These are phyloP conservation scores for Drosophila parthenogenetica DNA, from an alignment of 2,888 invertebrate species.

Conservation along the genomic window DNA sequence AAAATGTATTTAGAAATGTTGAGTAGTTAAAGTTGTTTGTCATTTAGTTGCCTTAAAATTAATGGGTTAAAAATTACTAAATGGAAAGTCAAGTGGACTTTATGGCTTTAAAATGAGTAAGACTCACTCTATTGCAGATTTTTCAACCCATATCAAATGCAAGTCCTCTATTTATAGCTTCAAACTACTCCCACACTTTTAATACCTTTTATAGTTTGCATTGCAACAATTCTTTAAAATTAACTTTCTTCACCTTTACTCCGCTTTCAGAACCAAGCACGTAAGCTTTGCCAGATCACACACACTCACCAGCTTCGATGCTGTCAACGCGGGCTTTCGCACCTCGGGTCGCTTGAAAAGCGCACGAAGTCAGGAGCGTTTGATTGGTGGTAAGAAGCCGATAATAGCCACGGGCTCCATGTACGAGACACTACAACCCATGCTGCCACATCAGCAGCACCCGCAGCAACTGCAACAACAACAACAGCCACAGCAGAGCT, in stretches of 20 bases:
- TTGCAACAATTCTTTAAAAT: neutral
- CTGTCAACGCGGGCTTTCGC: conserved; percentile 86
- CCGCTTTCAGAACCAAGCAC: conserved; percentile 90
- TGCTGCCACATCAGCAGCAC: conserved; percentile 56
- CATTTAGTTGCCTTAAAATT: too few species aligned
- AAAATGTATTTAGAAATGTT: too few species aligned
- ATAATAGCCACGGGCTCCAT: conserved; percentile 82
- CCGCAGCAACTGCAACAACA: conserved; percentile 33
- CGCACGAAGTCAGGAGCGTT: conserved; percentile 88
- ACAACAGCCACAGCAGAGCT: conserved; percentile 49
- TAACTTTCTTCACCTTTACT: neutral
- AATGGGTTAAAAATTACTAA: too few species aligned
- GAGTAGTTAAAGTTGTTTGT: too few species aligned
- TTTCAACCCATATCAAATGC: too few species aligned
- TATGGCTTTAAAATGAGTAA: too few species aligned
- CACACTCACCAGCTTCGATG: conserved; percentile 93
- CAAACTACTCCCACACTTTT: too few species aligned
- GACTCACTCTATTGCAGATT: too few species aligned
- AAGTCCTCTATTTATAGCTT: too few species aligned
- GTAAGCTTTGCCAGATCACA: conserved; percentile 96
- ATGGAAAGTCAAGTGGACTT: too few species aligned
- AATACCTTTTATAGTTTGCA: too few species aligned
- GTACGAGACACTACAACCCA: conserved; percentile 76
- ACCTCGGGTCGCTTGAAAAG: conserved; percentile 85
- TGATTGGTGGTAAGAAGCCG: conserved; percentile 90